A percentile compares a stretch with the other conserved stretches of the same genome.
Conservation (phyloP, 2,113 vertebrate species). For the Deroptyus accipitrinus region DNA sequence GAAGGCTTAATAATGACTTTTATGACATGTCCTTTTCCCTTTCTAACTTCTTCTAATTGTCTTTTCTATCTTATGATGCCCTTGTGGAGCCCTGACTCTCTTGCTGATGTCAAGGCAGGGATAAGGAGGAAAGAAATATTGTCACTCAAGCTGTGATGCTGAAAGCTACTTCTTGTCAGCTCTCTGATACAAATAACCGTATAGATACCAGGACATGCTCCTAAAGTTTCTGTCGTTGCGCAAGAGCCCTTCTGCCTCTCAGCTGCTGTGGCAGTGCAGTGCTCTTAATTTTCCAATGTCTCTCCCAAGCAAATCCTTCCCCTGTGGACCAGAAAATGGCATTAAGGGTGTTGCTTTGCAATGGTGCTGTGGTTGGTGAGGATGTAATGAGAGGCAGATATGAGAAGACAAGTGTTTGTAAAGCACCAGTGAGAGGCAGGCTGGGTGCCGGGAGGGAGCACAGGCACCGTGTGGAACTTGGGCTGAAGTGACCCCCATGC, state of each 20-base stretch:
- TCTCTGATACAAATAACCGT: conserved; percentile 24
- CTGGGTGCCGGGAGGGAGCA: neutral
- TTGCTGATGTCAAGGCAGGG: conserved; percentile 38
- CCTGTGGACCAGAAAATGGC: neutral
- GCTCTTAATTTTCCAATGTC: neutral
- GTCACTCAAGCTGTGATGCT: conserved; percentile 28
- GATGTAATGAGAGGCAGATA: neutral
- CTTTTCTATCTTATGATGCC: conserved; percentile 13
- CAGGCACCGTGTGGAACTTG: neutral
- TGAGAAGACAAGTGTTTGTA: neutral
- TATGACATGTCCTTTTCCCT: conserved; percentile 1
- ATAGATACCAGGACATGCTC: conserved; percentile 35
- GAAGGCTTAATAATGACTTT: conserved; percentile 40
- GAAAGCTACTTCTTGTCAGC: conserved; percentile 53
- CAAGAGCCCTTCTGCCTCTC: conserved; percentile 19
- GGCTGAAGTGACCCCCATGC: neutral
- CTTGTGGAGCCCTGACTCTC: neutral
- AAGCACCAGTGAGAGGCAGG: neutral
- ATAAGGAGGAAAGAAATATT: conserved; percentile 49
- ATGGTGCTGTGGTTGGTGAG: accelerated
- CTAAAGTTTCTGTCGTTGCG: neutral
- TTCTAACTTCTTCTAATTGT: conserved; percentile 19
- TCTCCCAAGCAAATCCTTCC: neutral
- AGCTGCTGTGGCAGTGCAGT: neutral
- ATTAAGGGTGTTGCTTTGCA: neutral